phyloP scores from a whole-genome alignment of 2,888 invertebrate species.

The Gibbula magus region DNA sequence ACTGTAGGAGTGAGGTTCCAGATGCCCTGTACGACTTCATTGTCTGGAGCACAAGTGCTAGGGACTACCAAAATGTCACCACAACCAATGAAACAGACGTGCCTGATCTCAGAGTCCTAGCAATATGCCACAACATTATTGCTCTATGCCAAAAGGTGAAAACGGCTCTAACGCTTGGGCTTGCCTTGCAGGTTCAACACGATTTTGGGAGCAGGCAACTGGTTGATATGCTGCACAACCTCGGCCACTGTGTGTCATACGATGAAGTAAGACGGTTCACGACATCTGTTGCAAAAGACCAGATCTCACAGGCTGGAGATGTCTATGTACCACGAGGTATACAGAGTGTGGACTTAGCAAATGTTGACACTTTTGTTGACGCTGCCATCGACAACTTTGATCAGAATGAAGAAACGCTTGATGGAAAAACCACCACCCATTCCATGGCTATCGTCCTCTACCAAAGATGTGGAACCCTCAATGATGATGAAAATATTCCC shows the following conservation, averaged over 20 bases:
- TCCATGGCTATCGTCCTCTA: neutral
- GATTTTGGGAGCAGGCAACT: conserved; percentile 25
- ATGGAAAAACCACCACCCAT: neutral
- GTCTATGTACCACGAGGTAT: conserved; percentile 17
- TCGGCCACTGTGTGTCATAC: conserved; percentile 23
- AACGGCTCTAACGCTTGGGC: conserved; percentile 17
- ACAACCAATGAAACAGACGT: too few species aligned
- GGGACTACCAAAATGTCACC: too few species aligned
- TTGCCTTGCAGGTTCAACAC: conserved; percentile 24
- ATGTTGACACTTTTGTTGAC: conserved; percentile 15
- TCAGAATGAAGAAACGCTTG: neutral
- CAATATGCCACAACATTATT: conserved; percentile 29
- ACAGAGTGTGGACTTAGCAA: neutral
- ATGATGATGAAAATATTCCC: neutral
- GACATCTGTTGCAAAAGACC: conserved; percentile 15
- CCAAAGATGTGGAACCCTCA: neutral
- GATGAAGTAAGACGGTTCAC: conserved; percentile 29
- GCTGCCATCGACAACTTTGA: conserved; percentile 17
- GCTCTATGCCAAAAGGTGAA: neutral
- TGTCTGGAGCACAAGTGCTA: too few species aligned
- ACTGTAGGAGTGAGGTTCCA: too few species aligned
- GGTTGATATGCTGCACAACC: neutral
- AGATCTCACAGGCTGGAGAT: neutral
- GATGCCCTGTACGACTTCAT: too few species aligned
- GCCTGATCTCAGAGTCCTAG: neutral